These are phyloP conservation scores for Rhogogaster chlorosoma DNA, from an alignment of 2,888 invertebrate genomes.

Conservation along the genomic window DNA sequence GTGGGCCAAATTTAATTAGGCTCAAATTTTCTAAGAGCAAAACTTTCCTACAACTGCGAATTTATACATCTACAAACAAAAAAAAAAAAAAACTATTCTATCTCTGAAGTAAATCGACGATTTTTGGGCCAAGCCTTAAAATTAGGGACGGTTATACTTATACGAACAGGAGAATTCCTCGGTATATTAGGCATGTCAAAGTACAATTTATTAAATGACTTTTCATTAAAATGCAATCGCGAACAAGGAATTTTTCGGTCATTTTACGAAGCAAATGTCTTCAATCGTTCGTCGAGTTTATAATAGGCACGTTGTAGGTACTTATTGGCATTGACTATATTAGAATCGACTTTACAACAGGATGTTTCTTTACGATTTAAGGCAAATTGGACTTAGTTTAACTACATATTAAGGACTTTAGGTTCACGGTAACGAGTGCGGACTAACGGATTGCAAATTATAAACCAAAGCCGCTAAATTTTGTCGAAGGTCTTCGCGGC, in stretches of 20 bases:
- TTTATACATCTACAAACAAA: neutral
- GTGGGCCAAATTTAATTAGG: constrained; percentile 3
- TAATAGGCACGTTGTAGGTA: too few relatives aligned
- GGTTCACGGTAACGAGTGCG: neutral
- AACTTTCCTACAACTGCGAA: neutral
- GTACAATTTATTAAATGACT: too few relatives aligned
- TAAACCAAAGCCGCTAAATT: neutral
- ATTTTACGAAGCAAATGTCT: too few relatives aligned
- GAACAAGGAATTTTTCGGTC: too few relatives aligned
- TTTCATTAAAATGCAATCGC: too few relatives aligned
- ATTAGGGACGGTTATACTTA: too few relatives aligned
- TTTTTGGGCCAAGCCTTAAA: too few relatives aligned
- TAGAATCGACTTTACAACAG: neutral
- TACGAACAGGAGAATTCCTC: too few relatives aligned
- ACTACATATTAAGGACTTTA: neutral
- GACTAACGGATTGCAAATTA: neutral
- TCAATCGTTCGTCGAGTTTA: too few relatives aligned
- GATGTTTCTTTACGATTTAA: neutral
- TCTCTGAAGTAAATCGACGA: too few relatives aligned
- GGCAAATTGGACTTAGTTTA: neutral
- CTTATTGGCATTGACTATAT: neutral
- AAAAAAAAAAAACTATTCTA: too few relatives aligned
- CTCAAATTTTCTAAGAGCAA: neutral
- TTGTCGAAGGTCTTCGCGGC: neutral
- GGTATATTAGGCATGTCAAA: too few relatives aligned